Conservation (phyloP, 2,113 vertebrate genomes). For the Microcebus jonahi region DNA sequence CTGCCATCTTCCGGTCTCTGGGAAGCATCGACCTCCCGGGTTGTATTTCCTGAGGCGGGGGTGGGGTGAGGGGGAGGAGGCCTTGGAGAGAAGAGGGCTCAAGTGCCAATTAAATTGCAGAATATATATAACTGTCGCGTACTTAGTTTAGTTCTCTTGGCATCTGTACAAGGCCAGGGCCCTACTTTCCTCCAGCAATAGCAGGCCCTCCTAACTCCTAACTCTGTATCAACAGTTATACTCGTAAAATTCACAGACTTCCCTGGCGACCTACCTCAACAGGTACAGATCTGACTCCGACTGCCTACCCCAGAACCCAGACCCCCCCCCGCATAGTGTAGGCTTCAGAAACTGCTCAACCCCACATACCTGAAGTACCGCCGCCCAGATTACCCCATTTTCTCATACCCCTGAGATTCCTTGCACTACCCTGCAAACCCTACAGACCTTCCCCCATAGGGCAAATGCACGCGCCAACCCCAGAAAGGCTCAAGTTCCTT, state of each 20-base stretch:
- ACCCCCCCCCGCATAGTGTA: not conserved
- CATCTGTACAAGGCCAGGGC: not conserved
- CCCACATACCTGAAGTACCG: not conserved
- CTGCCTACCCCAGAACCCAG: not conserved
- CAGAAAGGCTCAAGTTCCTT: not conserved
- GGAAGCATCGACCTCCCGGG: not conserved
- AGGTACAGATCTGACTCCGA: not conserved
- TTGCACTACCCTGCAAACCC: not conserved
- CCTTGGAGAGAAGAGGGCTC: not conserved
- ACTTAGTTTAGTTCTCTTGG: not conserved
- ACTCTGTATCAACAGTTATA: not conserved
- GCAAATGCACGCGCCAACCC: not conserved
- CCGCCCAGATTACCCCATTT: not conserved
- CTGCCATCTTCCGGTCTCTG: conserved; percentile 67
- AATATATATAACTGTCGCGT: not conserved
- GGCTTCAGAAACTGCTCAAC: not conserved
- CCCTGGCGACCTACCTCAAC: not conserved
- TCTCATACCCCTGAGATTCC: not conserved
- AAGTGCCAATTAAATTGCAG: not conserved
- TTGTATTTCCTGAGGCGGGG: not conserved
- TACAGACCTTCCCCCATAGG: not conserved
- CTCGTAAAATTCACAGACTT: not conserved
- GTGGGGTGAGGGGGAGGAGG: no score
- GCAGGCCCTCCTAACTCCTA: not conserved
- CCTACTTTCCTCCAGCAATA: not conserved